These are phyloP conservation scores for Pollenia griseotomentosa DNA, from an alignment of 2,888 invertebrate genomes.

Conservation along the genomic window DNA sequence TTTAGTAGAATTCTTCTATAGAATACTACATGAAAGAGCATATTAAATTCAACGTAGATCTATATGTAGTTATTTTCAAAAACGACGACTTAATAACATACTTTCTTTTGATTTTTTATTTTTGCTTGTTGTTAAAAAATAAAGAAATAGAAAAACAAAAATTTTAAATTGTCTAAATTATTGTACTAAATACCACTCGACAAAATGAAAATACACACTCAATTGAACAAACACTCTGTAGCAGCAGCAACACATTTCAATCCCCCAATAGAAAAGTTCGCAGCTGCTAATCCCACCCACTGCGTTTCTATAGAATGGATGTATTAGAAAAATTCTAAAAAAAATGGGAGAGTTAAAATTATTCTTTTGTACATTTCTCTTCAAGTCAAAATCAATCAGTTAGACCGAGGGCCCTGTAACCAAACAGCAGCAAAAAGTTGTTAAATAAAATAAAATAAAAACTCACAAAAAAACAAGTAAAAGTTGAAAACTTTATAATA, in stretches of 20 bases:
- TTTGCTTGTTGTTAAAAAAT: background rate
- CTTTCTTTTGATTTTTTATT: background rate
- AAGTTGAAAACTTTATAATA: constrained; percentile 55
- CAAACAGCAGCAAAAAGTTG: constrained; percentile 43
- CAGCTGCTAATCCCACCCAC: constrained; percentile 60
- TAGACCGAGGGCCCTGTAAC: constrained; percentile 6
- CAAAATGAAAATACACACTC: background rate
- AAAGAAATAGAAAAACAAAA: background rate
- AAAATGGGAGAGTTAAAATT: background rate
- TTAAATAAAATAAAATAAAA: constrained; percentile 5
- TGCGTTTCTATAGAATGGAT: background rate
- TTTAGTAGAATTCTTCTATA: too few species aligned
- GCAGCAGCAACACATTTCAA: constrained; percentile 5
- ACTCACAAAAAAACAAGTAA: constrained; percentile 10
- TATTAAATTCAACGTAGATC: too few species aligned
- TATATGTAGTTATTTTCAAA: background rate
- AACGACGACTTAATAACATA: background rate
- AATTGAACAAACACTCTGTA: background rate
- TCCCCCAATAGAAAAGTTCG: background rate
- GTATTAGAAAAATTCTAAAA: too few species aligned
- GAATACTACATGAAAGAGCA: too few species aligned
- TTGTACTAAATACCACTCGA: constrained; percentile 9
- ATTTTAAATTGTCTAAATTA: constrained; percentile 31
- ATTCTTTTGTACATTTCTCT: constrained; percentile 5
- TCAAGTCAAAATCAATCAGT: constrained; percentile 66